These are phyloP conservation scores for Orius insidiosus DNA, from an alignment of 1,140 invertebrate genomes.

Conservation along the genomic window DNA sequence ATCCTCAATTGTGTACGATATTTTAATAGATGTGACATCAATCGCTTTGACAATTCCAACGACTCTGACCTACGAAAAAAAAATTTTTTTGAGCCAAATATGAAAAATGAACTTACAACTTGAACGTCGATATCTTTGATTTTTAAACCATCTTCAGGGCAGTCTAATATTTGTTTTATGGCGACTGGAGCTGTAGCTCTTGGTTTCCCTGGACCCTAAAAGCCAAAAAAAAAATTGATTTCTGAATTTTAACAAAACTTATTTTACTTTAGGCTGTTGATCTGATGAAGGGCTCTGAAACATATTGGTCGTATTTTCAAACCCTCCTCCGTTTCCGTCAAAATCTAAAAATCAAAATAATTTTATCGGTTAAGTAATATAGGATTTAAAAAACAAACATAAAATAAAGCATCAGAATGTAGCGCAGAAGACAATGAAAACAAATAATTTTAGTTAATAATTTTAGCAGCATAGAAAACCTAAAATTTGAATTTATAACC, in stretches of 20 bases:
- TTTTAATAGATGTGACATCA: conserved; percentile 39
- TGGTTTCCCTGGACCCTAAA: conserved; percentile 1
- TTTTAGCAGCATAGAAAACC: too few relatives aligned
- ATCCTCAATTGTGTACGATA: conserved; percentile 41
- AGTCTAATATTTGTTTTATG: conserved; percentile 35
- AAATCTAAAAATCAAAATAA: neutral
- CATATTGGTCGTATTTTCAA: conserved; percentile 11
- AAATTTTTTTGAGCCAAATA: conserved; percentile 1
- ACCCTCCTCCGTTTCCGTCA: conserved; percentile 7
- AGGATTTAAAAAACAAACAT: too few relatives aligned
- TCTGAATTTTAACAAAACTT: neutral
- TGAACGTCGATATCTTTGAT: conserved; percentile 23
- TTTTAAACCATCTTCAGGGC: conserved; percentile 34
- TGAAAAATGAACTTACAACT: conserved; percentile 19
- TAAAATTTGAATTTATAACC: too few relatives aligned
- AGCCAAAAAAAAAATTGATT: neutral
- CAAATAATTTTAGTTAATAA: too few relatives aligned
- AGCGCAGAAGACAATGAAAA: too few relatives aligned
- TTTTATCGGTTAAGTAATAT: too few relatives aligned
- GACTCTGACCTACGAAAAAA: conserved; percentile 30
- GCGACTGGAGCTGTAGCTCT: conserved; percentile 38
- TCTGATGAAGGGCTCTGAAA: conserved; percentile 8
- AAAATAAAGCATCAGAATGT: too few relatives aligned
- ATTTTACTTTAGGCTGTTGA: conserved; percentile 5
- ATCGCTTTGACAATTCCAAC: conserved; percentile 38